Evolutionary conservation across 1,140 invertebrate species (phyloP).

Genomic region (Pseudomyrmex concolor): DNA sequence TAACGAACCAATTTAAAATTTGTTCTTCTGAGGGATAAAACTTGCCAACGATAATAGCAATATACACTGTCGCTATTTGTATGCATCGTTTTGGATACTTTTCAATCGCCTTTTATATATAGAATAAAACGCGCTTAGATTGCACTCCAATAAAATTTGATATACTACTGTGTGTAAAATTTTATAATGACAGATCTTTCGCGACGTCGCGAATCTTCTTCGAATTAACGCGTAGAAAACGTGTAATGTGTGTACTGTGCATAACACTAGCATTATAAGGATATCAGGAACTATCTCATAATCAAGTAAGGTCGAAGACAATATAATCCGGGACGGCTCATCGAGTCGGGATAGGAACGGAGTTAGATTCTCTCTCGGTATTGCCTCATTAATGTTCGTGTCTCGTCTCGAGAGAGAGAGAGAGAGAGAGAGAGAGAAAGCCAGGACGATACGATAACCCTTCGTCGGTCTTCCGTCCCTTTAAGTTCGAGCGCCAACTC

Average conservation of each 20-base stretch:
- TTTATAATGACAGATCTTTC: neutral
- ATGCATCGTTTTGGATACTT: no score
- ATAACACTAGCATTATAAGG: neutral
- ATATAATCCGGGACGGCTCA: slow-evolving; percentile 82
- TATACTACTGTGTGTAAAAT: neutral
- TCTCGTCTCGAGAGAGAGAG: no score
- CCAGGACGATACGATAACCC: slow-evolving; percentile 78
- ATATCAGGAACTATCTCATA: slow-evolving; percentile 55
- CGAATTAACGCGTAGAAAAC: neutral
- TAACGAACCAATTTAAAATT: no score
- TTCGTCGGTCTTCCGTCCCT: slow-evolving; percentile 62
- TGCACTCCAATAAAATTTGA: no score
- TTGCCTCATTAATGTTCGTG: slow-evolving; percentile 83
- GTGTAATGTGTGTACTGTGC: no score
- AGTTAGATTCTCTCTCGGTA: slow-evolving; percentile 75
- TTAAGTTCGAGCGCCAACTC: slow-evolving; percentile 77
- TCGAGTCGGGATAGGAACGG: slow-evolving; percentile 80
- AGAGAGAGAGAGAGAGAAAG: neutral
- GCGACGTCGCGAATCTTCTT: neutral
- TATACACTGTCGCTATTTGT: no score
- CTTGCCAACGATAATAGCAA: no score
- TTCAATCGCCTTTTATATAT: no score
- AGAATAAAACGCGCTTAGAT: no score
- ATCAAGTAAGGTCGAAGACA: slow-evolving; percentile 75
- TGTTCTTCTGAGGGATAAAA: no score